These are phyloP conservation scores for Apteryx owenii DNA, from an alignment of 2,113 vertebrate genomes.

Conservation along the genomic window DNA sequence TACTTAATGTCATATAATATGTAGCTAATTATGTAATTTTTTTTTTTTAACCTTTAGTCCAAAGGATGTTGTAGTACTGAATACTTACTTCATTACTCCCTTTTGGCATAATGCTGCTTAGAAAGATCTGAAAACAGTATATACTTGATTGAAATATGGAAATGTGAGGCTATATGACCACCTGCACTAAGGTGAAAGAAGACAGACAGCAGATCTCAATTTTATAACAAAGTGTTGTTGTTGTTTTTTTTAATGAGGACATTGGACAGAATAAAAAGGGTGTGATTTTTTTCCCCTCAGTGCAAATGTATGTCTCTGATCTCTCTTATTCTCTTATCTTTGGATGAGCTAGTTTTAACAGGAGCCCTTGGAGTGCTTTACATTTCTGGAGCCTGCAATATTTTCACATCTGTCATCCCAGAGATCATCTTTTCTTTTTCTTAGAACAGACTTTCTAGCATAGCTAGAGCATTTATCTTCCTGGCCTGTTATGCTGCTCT, in stretches of 20 bases:
- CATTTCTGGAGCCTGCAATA: not conserved
- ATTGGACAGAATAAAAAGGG: not conserved
- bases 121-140: conserved; percentile 23
- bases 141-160: conserved; percentile 14
- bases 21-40: not conserved
- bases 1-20: not conserved
- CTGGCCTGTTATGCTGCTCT: not conserved
- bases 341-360: not conserved
- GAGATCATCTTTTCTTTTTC: conserved; percentile 3
- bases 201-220: not conserved
- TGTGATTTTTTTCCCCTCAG: not conserved
- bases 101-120: not conserved
- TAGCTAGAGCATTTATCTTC: not conserved
- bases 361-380: not conserved
- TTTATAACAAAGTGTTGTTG: not conserved
- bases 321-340: not conserved
- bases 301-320: conserved; percentile 8
- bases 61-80: not conserved
- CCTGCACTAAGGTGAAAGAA: not conserved
- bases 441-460: not conserved
- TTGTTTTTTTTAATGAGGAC: conserved; percentile 9
- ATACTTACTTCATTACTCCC: not conserved
- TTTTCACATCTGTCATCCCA: not conserved
- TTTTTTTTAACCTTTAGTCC: not conserved
- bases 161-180: not conserved